A percentile compares a stretch with the other conserved stretches of the same genome.
Evolutionary conservation across 2,797 vertebrate species (phyloP).

Genomic region (Pipistrellus nathusii): DNA sequence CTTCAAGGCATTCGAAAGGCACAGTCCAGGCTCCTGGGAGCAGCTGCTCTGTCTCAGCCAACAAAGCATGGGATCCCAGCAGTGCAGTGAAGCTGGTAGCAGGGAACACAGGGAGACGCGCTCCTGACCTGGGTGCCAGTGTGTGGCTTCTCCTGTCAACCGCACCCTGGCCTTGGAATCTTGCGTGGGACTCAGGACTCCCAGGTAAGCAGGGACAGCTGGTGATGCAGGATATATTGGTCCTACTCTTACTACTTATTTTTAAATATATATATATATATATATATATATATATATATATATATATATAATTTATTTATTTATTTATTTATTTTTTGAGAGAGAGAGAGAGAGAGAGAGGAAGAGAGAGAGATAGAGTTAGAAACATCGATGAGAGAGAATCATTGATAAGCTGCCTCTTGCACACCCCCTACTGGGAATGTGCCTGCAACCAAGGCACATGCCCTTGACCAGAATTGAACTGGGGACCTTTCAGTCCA

Average conservation of each 20-base stretch:
- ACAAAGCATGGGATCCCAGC: background rate
- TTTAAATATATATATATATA: too few species aligned
- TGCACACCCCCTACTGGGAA: too few species aligned
- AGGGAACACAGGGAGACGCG: background rate
- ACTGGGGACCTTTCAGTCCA: too few species aligned
- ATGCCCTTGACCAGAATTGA: too few species aligned
- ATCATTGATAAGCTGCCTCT: too few species aligned
- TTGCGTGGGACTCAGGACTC: background rate
- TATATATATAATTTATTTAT: too few species aligned
- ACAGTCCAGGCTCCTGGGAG: background rate
- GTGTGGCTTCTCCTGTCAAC: background rate
- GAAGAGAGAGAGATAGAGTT: too few species aligned
- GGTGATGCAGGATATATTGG: background rate
- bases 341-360: too few species aligned
- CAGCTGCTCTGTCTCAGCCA: background rate
- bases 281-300: too few species aligned
- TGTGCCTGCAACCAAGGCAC: too few species aligned
- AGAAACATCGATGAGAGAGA: too few species aligned
- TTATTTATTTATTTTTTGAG: too few species aligned
- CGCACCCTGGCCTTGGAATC: background rate
- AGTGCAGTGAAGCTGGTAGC: background rate
- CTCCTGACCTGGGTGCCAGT: background rate
- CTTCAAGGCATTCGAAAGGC: constrained; percentile 13
- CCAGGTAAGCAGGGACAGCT: background rate
- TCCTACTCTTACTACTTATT: background rate